Percentiles rank a stretch among this genome's conserved stretches.
These are phyloP conservation scores for Pardalotus punctatus DNA, from an alignment of 2,113 vertebrate species.

Conservation along the genomic window DNA sequence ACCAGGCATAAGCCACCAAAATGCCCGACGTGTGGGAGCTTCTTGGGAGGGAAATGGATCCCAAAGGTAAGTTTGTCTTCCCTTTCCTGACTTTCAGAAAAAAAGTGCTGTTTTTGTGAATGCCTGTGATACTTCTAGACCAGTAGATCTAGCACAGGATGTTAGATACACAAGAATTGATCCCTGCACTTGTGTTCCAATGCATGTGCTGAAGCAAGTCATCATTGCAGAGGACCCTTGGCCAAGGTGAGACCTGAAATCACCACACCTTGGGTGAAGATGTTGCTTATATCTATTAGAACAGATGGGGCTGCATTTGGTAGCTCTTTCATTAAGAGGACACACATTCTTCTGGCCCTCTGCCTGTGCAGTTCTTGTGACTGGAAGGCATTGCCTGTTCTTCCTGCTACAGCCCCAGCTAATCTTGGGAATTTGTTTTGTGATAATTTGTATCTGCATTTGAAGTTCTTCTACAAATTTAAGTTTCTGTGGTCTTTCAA, in stretches of 20 bases:
- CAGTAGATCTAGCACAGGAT: not conserved
- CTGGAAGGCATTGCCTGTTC: not conserved
- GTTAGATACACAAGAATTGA: not conserved
- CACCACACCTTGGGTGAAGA: not conserved
- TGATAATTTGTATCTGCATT: not conserved
- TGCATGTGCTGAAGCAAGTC: not conserved
- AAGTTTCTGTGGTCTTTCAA: not conserved
- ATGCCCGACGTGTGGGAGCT: conserved; percentile 87
- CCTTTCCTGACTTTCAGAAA: not conserved
- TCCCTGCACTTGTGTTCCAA: not conserved
- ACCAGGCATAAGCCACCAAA: conserved; percentile 94
- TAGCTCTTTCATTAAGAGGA: not conserved
- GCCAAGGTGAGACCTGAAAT: not conserved
- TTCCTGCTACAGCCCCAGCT: not conserved
- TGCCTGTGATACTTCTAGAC: not conserved
- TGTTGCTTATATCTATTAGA: not conserved
- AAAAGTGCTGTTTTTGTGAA: not conserved
- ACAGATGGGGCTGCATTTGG: not conserved
- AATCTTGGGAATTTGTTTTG: not conserved
- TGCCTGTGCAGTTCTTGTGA: not conserved
- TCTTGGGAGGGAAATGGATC: conserved; percentile 94
- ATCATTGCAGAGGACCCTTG: not conserved
- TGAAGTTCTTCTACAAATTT: not conserved
- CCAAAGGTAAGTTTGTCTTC: conserved; percentile 75
- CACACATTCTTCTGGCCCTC: not conserved